phyloP scores from a whole-genome alignment of 2,888 invertebrate genomes.

The Meiosimyza platycephala region DNA sequence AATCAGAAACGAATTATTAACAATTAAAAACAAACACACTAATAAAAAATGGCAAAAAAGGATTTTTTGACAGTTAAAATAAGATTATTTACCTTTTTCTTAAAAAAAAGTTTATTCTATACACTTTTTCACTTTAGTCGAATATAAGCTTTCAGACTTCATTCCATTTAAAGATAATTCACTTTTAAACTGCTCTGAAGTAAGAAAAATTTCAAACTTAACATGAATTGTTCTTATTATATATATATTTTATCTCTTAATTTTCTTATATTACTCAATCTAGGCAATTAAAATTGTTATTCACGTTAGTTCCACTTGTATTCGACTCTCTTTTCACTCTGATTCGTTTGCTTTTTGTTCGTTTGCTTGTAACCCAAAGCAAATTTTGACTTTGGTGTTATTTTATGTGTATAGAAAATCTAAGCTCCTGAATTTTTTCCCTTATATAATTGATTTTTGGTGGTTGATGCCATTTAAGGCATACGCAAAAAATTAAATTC shows the following conservation, averaged over 20 bases:
- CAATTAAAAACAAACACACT: no score
- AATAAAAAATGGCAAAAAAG: no score
- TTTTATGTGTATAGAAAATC: constrained; percentile 11
- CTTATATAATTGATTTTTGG: background rate
- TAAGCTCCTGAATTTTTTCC: background rate
- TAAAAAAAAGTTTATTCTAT: background rate
- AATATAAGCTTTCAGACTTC: constrained; percentile 2
- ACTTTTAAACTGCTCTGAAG: background rate
- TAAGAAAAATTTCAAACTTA: constrained; percentile 4
- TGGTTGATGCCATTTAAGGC: background rate
- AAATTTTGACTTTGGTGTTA: constrained; percentile 1
- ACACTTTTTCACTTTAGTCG: constrained; percentile 10
- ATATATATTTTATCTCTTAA: background rate
- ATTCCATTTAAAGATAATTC: background rate
- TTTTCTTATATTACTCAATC: background rate
- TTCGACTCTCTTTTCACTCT: constrained; percentile 33
- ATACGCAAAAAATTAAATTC: no score
- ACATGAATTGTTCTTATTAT: background rate
- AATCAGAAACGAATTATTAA: background rate
- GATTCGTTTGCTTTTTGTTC: constrained; percentile 19
- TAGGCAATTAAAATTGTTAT: constrained; percentile 4
- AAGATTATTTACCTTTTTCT: no score
- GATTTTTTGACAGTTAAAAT: no score
- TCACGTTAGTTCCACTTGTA: constrained; percentile 14
- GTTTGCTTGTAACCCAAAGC: background rate